Evolutionary conservation across 2,797 vertebrate species (phyloP).

Genomic region (Pseudomugil gertrudae): DNA sequence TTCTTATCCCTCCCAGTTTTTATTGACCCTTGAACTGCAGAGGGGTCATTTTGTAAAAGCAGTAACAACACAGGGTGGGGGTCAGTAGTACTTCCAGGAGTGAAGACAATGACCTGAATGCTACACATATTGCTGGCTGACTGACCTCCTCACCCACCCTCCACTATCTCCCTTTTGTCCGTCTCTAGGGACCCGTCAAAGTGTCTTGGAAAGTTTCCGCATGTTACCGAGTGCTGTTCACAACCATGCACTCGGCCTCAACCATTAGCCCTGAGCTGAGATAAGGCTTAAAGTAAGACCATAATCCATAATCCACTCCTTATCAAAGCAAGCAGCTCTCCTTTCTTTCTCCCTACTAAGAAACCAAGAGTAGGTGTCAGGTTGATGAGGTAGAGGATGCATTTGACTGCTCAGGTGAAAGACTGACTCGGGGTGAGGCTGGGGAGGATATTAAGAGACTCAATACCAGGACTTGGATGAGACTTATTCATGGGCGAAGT

Average conservation of each 20-base stretch:
- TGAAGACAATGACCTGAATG: constrained; percentile 60
- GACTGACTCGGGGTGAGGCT: constrained; percentile 32
- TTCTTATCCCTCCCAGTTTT: constrained; percentile 22
- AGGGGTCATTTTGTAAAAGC: constrained; percentile 47
- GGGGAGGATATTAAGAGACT: constrained; percentile 16
- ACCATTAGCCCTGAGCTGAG: constrained; percentile 78
- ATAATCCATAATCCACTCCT: constrained; percentile 83
- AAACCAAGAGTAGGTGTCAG: constrained; percentile 42
- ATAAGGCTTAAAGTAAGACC: constrained; percentile 80
- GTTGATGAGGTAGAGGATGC: constrained; percentile 54
- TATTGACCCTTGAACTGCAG: constrained; percentile 47
- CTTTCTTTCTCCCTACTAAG: constrained; percentile 32
- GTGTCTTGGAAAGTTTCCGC: constrained; percentile 57
- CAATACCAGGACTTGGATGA: constrained; percentile 35
- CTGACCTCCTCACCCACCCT: constrained; percentile 53
- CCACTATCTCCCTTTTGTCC: constrained; percentile 27
- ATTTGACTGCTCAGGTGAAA: constrained; percentile 72
- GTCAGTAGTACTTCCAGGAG: constrained; percentile 27
- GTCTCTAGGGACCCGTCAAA: constrained; percentile 61
- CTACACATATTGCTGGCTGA: constrained; percentile 46
- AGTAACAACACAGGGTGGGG: constrained; percentile 30
- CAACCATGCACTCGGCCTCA: constrained; percentile 66
- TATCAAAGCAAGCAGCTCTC: constrained; percentile 81
- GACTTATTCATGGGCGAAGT: constrained; percentile 51
- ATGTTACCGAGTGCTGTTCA: constrained; percentile 64